Conservation (phyloP, 2,797 vertebrate species). For the Pampus argenteus region DNA sequence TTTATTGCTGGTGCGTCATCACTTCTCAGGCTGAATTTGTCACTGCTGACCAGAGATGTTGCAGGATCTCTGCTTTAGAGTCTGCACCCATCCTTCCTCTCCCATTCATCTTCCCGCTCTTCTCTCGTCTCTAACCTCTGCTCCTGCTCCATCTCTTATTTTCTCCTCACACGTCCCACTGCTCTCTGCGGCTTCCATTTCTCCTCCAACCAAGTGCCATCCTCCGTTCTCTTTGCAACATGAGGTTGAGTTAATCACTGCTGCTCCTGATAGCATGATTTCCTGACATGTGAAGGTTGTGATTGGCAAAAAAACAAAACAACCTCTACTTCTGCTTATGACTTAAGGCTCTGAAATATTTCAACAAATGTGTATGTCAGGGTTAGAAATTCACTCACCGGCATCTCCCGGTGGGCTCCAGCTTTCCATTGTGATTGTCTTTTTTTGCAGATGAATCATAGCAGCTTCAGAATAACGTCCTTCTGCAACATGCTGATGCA, state of each 20-base stretch:
- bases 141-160: conserved; percentile 45
- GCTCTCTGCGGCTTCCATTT: conserved; percentile 65
- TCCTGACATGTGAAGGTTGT: not conserved
- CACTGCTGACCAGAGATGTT: conserved; percentile 18
- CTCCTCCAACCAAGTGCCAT: conserved; percentile 71
- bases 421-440: conserved; percentile 23
- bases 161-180: conserved; percentile 31
- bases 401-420: conserved; percentile 1
- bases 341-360: not conserved
- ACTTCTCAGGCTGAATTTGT: conserved; percentile 23
- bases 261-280: not conserved
- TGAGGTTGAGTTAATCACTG: not conserved
- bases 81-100: conserved; percentile 34
- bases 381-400: conserved; percentile 21
- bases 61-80: not conserved
- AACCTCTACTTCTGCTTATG: not conserved
- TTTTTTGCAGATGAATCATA: not conserved
- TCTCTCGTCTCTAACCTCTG: conserved; percentile 38
- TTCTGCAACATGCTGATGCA: not conserved
- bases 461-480: not conserved
- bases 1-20: conserved; percentile 18
- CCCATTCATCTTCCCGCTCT: conserved; percentile 37
- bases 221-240: conserved; percentile 63
- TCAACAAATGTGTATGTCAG: not conserved
- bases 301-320: not conserved